phyloP scores from a whole-genome alignment of 2,888 invertebrate species.

The Philaethria dido region DNA sequence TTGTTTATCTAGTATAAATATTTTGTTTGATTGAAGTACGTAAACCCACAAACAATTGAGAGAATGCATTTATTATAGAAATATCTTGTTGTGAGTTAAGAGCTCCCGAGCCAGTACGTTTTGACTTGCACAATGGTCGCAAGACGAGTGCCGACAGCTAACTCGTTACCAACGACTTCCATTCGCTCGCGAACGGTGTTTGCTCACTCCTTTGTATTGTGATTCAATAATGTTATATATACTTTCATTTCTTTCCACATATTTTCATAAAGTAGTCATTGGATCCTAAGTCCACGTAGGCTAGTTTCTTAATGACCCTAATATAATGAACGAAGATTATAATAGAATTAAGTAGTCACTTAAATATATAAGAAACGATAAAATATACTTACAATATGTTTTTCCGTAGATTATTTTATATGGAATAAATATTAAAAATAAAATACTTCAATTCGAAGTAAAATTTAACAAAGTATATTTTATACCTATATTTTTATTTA shows the following conservation, averaged over 20 bases:
- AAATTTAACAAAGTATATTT: too few relatives aligned
- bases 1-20: not conserved
- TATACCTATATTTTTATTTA: not conserved
- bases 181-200: slow-evolving; percentile 49
- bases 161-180: slow-evolving; percentile 60
- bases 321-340: too few relatives aligned
- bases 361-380: too few relatives aligned
- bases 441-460: too few relatives aligned
- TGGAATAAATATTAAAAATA: too few relatives aligned
- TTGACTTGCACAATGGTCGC: slow-evolving; percentile 48
- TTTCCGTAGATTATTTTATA: slow-evolving; percentile 1
- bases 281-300: too few relatives aligned
- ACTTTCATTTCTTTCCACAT: too few relatives aligned
- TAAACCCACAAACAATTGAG: slow-evolving; percentile 3
- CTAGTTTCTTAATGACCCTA: too few relatives aligned
- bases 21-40: not conserved
- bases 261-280: too few relatives aligned
- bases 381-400: too few relatives aligned
- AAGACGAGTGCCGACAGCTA: slow-evolving; percentile 43
- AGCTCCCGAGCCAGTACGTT: slow-evolving; percentile 24
- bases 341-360: too few relatives aligned
- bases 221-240: slow-evolving; percentile 19
- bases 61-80: slow-evolving; percentile 27
- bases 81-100: slow-evolving; percentile 31
- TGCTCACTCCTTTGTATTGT: slow-evolving; percentile 36